Conservation (phyloP, 1,140 invertebrate genomes). For the Drosophila pachea region DNA sequence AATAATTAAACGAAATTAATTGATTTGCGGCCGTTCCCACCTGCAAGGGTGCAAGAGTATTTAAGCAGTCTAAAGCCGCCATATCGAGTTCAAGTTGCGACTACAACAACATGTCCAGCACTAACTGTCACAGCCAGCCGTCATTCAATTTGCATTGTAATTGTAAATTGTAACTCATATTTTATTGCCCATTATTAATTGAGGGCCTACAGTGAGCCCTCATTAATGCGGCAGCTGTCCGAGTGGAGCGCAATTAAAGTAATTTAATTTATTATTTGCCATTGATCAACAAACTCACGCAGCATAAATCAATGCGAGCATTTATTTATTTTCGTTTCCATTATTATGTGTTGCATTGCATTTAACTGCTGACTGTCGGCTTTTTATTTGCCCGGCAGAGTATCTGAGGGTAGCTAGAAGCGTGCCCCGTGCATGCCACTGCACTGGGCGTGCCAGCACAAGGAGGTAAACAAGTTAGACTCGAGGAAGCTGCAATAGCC, state of each 20-base stretch:
- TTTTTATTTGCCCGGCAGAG: constrained; percentile 23
- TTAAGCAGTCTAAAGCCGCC: constrained; percentile 30
- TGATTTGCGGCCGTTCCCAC: constrained; percentile 52
- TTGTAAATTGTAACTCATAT: constrained; percentile 64
- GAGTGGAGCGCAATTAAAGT: constrained; percentile 67
- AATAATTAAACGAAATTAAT: constrained; percentile 61
- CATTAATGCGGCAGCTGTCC: constrained; percentile 57
- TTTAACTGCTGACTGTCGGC: constrained; percentile 61
- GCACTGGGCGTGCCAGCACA: no score
- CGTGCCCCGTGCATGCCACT: no score
- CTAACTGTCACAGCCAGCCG: constrained; percentile 59
- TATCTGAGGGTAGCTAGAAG: constrained; percentile 4
- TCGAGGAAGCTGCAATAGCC: no score
- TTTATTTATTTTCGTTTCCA: constrained; percentile 44
- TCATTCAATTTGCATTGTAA: constrained; percentile 52
- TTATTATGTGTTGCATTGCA: constrained; percentile 42
- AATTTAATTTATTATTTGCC: constrained; percentile 76
- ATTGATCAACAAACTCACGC: constrained; percentile 70
- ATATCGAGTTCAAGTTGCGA: constrained; percentile 12
- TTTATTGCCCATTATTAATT: constrained; percentile 49
- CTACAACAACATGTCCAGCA: constrained; percentile 5
- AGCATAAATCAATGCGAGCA: constrained; percentile 67
- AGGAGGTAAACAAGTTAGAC: no score
- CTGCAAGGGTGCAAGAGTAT: constrained; percentile 23
- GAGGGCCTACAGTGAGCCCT: constrained; percentile 23